These are phyloP conservation scores for Lanistes nyassanus DNA, from an alignment of 1,140 invertebrate genomes.

Conservation along the genomic window DNA sequence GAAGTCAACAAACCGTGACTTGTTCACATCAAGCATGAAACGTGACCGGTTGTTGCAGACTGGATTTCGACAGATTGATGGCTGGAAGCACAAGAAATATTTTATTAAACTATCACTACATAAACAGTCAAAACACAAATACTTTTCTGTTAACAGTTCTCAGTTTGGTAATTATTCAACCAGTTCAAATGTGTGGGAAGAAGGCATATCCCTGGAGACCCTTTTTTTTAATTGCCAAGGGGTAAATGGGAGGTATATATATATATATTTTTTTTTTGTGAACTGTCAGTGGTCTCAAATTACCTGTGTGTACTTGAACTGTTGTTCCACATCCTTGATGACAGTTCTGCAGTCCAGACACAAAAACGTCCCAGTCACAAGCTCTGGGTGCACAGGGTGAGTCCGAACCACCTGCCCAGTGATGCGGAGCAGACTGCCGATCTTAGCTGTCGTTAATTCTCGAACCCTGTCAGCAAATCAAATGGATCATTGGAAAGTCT, in stretches of 20 bases:
- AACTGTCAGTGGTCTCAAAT: too few species aligned
- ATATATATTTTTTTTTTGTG: too few species aligned
- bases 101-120: not conserved
- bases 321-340: conserved; percentile 95
- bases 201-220: too few species aligned
- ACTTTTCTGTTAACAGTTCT: too few species aligned
- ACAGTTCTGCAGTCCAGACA: conserved; percentile 97
- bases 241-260: too few species aligned
- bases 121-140: too few species aligned
- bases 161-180: too few species aligned
- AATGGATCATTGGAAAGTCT: not conserved
- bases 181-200: too few species aligned
- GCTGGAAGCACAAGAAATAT: conserved; percentile 71
- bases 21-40: conserved; percentile 92
- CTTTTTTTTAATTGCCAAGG: too few species aligned
- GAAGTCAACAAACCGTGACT: conserved; percentile 97
- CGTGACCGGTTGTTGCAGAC: conserved; percentile 91
- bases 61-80: conserved; percentile 94
- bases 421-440: conserved; percentile 93
- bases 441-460: conserved; percentile 93
- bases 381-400: conserved; percentile 95
- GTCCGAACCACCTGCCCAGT: conserved; percentile 98
- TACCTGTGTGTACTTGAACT: conserved; percentile 89
- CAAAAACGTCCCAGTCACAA: conserved; percentile 91
- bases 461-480: conserved; percentile 73